Percentiles rank a stretch among this genome's conserved stretches.
Conservation (phyloP, 2,113 vertebrate species). For the Nothoprocta pentlandii region DNA sequence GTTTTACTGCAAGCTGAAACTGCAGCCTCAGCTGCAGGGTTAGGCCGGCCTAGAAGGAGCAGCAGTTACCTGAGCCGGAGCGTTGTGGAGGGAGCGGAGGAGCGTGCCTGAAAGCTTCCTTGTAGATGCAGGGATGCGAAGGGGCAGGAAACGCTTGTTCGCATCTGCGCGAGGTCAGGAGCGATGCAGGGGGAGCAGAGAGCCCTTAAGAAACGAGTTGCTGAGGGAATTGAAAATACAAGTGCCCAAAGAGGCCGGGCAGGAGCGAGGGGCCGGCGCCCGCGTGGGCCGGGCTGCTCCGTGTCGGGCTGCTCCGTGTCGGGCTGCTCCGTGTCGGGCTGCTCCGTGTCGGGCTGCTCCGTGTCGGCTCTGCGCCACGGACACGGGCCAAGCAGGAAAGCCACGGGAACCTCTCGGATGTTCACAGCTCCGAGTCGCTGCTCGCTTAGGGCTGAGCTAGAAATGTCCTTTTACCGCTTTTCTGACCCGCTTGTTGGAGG, state of each 20-base stretch:
- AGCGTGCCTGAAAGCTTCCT: neutral
- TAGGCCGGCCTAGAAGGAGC: neutral
- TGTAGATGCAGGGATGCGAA: neutral
- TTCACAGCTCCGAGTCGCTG: neutral
- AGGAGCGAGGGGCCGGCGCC: too few relatives aligned
- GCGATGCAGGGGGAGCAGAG: neutral
- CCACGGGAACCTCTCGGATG: neutral
- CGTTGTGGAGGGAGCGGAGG: neutral
- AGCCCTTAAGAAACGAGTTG: neutral
- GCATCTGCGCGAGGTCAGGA: neutral
- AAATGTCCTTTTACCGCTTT: too few relatives aligned
- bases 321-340: accelerated
- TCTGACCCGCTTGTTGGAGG: neutral
- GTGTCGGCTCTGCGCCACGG: accelerated
- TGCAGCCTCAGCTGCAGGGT: neutral
- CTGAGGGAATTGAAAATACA: neutral
- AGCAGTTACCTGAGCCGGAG: neutral
- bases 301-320: too few relatives aligned
- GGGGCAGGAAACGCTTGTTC: conserved; percentile 1
- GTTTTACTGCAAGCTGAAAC: neutral
- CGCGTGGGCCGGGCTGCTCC: too few relatives aligned
- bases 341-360: accelerated
- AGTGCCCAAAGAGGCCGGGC: neutral
- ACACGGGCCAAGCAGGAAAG: accelerated
- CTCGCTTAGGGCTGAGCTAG: neutral